phyloP scores from a whole-genome alignment of 2,797 vertebrate species.

The Enteromius treurensis region DNA sequence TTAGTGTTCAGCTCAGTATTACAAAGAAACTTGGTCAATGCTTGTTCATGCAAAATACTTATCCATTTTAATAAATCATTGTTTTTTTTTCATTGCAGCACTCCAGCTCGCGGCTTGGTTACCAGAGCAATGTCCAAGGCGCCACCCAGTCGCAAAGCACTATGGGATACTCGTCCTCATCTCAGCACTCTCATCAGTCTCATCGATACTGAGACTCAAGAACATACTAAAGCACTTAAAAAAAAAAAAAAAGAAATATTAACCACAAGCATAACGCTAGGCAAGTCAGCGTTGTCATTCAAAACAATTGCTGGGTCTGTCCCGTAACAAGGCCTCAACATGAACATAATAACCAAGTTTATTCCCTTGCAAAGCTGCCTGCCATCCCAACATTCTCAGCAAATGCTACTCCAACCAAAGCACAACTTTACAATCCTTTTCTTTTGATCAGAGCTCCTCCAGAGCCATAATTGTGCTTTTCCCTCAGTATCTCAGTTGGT shows the following conservation, averaged over 20 bases:
- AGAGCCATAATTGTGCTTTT: not conserved
- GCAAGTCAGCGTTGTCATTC: not conserved
- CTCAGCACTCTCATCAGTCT: slow-evolving; percentile 91
- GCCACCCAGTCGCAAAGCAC: slow-evolving; percentile 93
- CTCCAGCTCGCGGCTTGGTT: slow-evolving; percentile 93
- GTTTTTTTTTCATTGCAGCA: slow-evolving; percentile 76
- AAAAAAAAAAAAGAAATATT: not conserved
- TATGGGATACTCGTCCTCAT: slow-evolving; percentile 92
- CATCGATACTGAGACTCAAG: slow-evolving; percentile 88
- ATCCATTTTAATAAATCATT: not conserved
- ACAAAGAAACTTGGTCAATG: not conserved
- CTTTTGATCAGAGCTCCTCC: not conserved
- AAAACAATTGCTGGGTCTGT: not conserved
- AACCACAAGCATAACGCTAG: slow-evolving; percentile 21
- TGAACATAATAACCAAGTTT: not conserved
- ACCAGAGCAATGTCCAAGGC: slow-evolving; percentile 97
- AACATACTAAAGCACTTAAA: not conserved
- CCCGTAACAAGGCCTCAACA: not conserved
- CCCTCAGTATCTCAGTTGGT: not conserved
- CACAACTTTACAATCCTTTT: not conserved
- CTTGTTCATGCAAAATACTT: not conserved
- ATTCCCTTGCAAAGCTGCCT: not conserved
- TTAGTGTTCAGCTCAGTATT: not conserved
- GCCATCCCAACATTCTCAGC: not conserved
- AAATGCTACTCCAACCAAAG: slow-evolving; percentile 15